These are phyloP conservation scores for Heliconius hermathena DNA, from an alignment of 1,140 invertebrate species.

Conservation along the genomic window DNA sequence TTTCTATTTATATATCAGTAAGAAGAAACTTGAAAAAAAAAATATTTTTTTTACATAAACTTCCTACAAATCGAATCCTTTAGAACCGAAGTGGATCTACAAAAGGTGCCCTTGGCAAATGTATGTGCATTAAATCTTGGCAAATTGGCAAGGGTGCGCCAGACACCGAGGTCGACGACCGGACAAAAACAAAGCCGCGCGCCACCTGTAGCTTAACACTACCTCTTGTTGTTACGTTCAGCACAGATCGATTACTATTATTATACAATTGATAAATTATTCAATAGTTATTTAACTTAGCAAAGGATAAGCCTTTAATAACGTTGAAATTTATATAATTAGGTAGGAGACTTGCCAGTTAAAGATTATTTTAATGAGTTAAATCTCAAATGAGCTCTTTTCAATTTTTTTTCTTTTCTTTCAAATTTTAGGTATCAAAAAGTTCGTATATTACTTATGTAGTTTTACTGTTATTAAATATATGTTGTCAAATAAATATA, in stretches of 20 bases:
- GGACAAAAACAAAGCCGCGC: constrained; percentile 65
- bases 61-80: neutral
- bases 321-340: too few species aligned
- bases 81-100: neutral
- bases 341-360: too few species aligned
- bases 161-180: constrained; percentile 66
- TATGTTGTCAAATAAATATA: too few species aligned
- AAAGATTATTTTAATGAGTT: too few species aligned
- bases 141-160: constrained; percentile 47
- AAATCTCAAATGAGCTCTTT: too few species aligned
- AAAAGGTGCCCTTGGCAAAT: constrained; percentile 24
- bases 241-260: constrained; percentile 20
- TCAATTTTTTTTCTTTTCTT: too few species aligned
- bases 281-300: neutral
- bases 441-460: too few species aligned
- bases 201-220: constrained; percentile 56
- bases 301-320: too few species aligned
- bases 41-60: neutral
- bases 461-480: too few species aligned
- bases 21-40: too few species aligned
- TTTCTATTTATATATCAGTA: too few species aligned
- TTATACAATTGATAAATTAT: neutral
- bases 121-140: constrained; percentile 32
- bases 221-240: constrained; percentile 22
- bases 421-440: too few species aligned